Percentiles rank a stretch among this genome's conserved stretches.
Evolutionary conservation across 2,797 vertebrate species (phyloP).

Genomic region (Eurystomus glaucurus): DNA sequence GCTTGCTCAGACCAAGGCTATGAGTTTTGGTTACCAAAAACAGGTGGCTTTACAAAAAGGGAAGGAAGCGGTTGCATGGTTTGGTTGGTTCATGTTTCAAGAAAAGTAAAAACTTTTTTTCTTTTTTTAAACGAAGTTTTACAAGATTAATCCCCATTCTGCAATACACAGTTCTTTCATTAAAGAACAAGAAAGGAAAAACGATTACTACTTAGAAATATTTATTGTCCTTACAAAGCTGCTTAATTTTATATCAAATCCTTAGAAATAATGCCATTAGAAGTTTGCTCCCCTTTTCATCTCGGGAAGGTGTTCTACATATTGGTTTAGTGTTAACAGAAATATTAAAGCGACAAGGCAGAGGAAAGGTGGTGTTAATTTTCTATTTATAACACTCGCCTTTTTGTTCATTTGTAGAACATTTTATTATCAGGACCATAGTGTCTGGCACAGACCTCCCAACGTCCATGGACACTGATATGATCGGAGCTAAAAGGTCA

Average conservation of each 20-base stretch:
- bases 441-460: slow-evolving; percentile 16
- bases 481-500: slow-evolving; percentile 24
- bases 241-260: neutral
- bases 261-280: neutral
- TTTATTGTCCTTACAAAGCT: neutral
- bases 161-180: neutral
- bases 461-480: fast-evolving
- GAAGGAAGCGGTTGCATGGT: neutral
- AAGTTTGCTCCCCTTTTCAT: neutral
- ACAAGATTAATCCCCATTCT: neutral
- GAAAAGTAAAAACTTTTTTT: neutral
- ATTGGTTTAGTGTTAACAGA: slow-evolving; percentile 42
- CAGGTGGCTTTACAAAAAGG: neutral
- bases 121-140: neutral
- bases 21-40: neutral
- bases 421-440: neutral
- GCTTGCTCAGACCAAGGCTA: neutral
- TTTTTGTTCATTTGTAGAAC: slow-evolving; percentile 43
- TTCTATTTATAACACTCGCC: slow-evolving; percentile 18
- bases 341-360: slow-evolving; percentile 35
- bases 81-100: neutral
- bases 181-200: neutral
- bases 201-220: neutral
- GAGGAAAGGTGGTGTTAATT: slow-evolving; percentile 40
- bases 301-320: slow-evolving; percentile 33